phyloP scores from a whole-genome alignment of 2,113 vertebrate genomes.

The Cyprinus carpio region DNA sequence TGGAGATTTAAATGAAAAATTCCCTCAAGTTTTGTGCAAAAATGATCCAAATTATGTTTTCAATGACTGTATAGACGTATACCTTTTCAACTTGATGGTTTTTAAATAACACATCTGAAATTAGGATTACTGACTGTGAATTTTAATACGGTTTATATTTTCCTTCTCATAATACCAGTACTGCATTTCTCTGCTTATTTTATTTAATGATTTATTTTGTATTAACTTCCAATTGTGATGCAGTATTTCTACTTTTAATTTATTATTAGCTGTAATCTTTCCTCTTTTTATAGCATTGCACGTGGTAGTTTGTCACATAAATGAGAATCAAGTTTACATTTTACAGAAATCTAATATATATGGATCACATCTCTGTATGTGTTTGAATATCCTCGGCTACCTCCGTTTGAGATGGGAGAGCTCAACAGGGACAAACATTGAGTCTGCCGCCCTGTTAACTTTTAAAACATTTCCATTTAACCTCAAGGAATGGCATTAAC shows the following conservation, averaged over 20 bases:
- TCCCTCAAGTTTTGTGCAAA: not conserved
- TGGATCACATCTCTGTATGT: conserved; percentile 39
- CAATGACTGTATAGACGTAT: conserved; percentile 23
- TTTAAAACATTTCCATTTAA: conserved; percentile 17
- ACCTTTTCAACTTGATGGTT: conserved; percentile 16
- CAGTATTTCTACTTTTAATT: conserved; percentile 60
- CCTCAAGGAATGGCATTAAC: conserved; percentile 46
- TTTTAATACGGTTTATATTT: conserved; percentile 45
- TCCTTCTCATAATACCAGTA: conserved; percentile 22
- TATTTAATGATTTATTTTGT: conserved; percentile 46
- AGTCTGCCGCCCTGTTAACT: not conserved
- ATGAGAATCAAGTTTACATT: conserved; percentile 47
- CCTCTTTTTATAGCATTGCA: conserved; percentile 48
- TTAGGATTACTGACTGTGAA: conserved; percentile 61
- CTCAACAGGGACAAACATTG: not conserved
- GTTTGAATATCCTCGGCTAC: conserved; percentile 55
- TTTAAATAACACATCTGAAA: conserved; percentile 43
- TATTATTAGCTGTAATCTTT: conserved; percentile 52
- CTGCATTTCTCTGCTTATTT: conserved; percentile 52
- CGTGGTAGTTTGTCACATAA: conserved; percentile 44
- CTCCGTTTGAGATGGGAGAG: conserved; percentile 54
- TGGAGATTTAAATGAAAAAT: not conserved
- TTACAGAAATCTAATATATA: conserved; percentile 18
- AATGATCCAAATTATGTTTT: not conserved
- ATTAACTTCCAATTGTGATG: conserved; percentile 52